phyloP scores from a whole-genome alignment of 2,888 invertebrate species.

The Spodoptera picta region DNA sequence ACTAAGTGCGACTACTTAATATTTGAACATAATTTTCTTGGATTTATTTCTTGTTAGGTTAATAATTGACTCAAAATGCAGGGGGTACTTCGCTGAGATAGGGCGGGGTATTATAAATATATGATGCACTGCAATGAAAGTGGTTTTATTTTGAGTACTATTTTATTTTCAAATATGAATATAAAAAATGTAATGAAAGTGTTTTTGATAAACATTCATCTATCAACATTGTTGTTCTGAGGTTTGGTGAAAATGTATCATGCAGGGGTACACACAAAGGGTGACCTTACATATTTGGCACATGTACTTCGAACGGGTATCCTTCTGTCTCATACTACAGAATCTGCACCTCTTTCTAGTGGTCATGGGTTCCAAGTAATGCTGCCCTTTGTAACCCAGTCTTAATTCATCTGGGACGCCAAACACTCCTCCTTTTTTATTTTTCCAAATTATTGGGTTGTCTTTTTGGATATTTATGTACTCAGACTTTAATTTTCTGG shows the following conservation, averaged over 20 bases:
- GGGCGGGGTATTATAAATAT: too few relatives aligned
- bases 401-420: constrained; percentile 32
- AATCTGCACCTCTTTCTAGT: constrained; percentile 26
- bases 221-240: too few relatives aligned
- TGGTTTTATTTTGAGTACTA: too few relatives aligned
- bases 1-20: too few relatives aligned
- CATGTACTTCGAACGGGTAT: constrained; percentile 32
- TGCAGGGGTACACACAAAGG: constrained; percentile 33
- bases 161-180: too few relatives aligned
- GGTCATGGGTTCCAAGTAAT: constrained; percentile 33
- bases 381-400: constrained; percentile 29
- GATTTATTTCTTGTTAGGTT: too few relatives aligned
- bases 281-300: constrained; percentile 32
- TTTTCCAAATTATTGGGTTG: constrained; percentile 29
- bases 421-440: constrained; percentile 34
- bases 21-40: too few relatives aligned
- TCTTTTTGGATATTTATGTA: constrained; percentile 29
- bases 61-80: too few relatives aligned
- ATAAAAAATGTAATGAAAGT: too few relatives aligned
- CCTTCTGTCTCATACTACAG: constrained; percentile 30
- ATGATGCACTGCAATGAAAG: too few relatives aligned
- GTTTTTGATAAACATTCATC: too few relatives aligned
- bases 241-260: constrained; percentile 34
- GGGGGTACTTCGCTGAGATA: too few relatives aligned
- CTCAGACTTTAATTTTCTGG: constrained; percentile 28